phyloP scores from a whole-genome alignment of 1,140 invertebrate species.

The Euwallacea fornicatus region DNA sequence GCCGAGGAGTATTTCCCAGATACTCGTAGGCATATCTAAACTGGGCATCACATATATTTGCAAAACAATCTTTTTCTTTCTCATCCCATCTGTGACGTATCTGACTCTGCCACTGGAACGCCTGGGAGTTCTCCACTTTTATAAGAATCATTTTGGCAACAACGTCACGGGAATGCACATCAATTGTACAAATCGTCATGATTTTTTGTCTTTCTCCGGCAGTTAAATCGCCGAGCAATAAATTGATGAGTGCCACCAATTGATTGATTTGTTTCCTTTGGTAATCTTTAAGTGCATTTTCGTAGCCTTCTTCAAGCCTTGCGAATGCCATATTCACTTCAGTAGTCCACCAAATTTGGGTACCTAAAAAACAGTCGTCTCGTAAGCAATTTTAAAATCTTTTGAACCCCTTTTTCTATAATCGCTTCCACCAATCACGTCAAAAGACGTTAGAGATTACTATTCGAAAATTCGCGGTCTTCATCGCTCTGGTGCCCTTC shows the following conservation, averaged over 20 bases:
- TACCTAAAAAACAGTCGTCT: slow-evolving; percentile 49
- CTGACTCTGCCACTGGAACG: slow-evolving; percentile 92
- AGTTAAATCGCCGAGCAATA: slow-evolving; percentile 79
- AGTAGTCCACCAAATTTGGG: slow-evolving; percentile 94
- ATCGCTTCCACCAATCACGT: no score
- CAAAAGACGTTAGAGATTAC: no score
- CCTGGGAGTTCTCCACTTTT: slow-evolving; percentile 79
- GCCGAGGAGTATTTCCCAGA: slow-evolving; percentile 76
- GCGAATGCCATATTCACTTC: slow-evolving; percentile 89
- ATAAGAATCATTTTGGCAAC: slow-evolving; percentile 79
- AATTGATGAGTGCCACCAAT: slow-evolving; percentile 76
- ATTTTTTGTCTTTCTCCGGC: slow-evolving; percentile 88
- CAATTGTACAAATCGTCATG: slow-evolving; percentile 94
- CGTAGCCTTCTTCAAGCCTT: slow-evolving; percentile 90
- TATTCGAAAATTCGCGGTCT: no score
- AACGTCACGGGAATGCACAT: slow-evolving; percentile 88
- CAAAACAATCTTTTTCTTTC: slow-evolving; percentile 80
- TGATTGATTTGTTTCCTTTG: slow-evolving; percentile 88
- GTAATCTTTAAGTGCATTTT: slow-evolving; percentile 90
- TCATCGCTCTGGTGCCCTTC: no score
- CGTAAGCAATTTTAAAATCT: no score
- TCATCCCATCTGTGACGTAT: slow-evolving; percentile 87
- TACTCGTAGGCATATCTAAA: slow-evolving; percentile 82
- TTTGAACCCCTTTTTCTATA: no score
- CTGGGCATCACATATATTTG: slow-evolving; percentile 89